phyloP scores from a whole-genome alignment of 2,113 vertebrate species.

The Limnothrissa miodon region DNA sequence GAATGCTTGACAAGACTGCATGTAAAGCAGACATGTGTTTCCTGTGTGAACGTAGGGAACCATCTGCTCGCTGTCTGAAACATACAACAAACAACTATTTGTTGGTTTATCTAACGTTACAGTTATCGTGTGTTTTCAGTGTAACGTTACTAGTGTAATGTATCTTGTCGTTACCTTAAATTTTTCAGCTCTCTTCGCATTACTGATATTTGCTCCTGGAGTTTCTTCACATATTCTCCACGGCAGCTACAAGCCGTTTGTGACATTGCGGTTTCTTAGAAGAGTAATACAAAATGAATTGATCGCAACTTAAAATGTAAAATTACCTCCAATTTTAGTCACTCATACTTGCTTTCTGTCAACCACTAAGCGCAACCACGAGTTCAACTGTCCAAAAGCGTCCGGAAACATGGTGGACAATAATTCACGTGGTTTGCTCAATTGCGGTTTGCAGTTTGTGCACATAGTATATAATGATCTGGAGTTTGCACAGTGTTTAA shows the following conservation, averaged over 20 bases:
- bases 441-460: not conserved
- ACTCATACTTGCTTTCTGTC: not conserved
- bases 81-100: not conserved
- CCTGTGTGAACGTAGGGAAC: conserved; percentile 59
- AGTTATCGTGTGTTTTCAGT: not conserved
- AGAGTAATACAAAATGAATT: no score
- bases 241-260: conserved; percentile 50
- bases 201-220: conserved; percentile 70
- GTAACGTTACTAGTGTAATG: not conserved
- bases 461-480: no score
- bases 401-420: not conserved
- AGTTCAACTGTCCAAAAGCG: no score
- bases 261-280: conserved; percentile 50
- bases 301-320: no score
- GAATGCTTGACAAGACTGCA: conserved; percentile 50
- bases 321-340: no score
- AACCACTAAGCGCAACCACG: no score
- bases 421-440: not conserved
- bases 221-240: conserved; percentile 41
- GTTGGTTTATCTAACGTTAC: not conserved
- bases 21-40: conserved; percentile 66
- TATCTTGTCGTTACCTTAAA: conserved; percentile 62
- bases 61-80: conserved; percentile 65
- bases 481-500: not conserved
- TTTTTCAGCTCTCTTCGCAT: conserved; percentile 77